phyloP scores from a whole-genome alignment of 1,140 invertebrate genomes.

The Neodiprion virginianus region DNA sequence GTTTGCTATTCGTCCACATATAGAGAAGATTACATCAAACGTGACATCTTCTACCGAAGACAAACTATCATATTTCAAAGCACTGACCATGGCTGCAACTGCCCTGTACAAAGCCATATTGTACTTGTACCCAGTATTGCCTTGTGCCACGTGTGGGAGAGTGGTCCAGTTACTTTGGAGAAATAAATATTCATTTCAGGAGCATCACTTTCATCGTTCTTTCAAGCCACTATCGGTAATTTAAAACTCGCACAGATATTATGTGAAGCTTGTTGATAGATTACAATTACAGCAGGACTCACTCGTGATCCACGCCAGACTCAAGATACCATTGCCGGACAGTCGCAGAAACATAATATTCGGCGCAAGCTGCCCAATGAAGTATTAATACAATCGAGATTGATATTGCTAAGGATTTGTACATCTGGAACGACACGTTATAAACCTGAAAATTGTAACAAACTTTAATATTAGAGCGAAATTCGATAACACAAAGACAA shows the following conservation, averaged over 20 bases:
- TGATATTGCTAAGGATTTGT: conserved; percentile 41
- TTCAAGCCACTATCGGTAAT: too few species aligned
- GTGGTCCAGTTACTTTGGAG: conserved; percentile 49
- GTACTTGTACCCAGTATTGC: conserved; percentile 37
- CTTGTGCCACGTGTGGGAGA: conserved; percentile 34
- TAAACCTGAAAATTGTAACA: conserved; percentile 38
- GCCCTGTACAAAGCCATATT: conserved; percentile 48
- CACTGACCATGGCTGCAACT: conserved; percentile 41
- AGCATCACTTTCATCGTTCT: background rate
- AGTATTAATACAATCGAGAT: conserved; percentile 36
- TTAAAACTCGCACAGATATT: conserved; percentile 2
- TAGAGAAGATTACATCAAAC: conserved; percentile 43
- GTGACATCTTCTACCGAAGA: conserved; percentile 47
- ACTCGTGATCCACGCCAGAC: conserved; percentile 18
- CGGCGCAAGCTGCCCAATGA: conserved; percentile 52
- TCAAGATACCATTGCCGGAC: conserved; percentile 19
- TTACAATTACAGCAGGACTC: conserved; percentile 9
- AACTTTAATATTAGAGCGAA: background rate
- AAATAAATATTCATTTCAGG: background rate
- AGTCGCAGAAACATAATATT: conserved; percentile 45
- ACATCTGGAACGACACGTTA: conserved; percentile 35
- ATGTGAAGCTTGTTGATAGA: conserved; percentile 13
- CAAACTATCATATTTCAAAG: conserved; percentile 44
- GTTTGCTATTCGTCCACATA: conserved; percentile 47
- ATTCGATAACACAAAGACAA: background rate